Evolutionary conservation across 1,140 invertebrate genomes (phyloP), one percentile per base, ranked within the genome.

Genomic region (Mya arenaria): DNA sequence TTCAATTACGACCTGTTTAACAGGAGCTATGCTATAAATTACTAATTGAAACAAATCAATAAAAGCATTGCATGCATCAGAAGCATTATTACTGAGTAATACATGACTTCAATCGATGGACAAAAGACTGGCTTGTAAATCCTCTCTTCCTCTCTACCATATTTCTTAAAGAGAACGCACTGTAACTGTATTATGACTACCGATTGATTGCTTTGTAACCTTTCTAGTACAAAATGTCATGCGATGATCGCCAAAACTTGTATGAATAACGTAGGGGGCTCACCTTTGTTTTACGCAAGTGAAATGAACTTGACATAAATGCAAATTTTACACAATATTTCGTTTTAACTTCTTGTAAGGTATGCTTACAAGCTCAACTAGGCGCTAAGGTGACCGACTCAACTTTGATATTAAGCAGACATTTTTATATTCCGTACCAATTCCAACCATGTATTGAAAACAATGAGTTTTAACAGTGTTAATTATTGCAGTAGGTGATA

Each of bases 81-180:
- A 63, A 23, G 60, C 56, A 75, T 63, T 75, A 63, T 75, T 58
- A 75, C 58, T 36, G 25, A 37, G 39, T 28, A 74, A 37, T 10
- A 74, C 71, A 30, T 41, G 48, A 72, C 10, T 72, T 48, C 41
- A 72, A 28, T 72, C 68, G 32, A 34, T 72, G 15, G 52, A 58
- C 39, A 74, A 74, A 17, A 74, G 36, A 58, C 55, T 74, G 30
- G 55, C 55, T 74, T 74, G 71, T 37, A 74, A 74, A 55, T 60
- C n/a, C n/a, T n/a, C n/a, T n/a, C n/a, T n/a, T n/a, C n/a, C 28
- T 23, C 60, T 55, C n/a, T 60, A 58, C 19, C 60, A 58, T 30
- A 58, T 58, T 34, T 74, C 37, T 62, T 74, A 58, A 8, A 74
- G 37, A 60, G 55, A 58, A 30, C 71, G 56, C 39, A 74, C n/a